These are phyloP conservation scores for Montipora efflorescens DNA, from an alignment of 64 coral and sea anemone genomes.

Conservation along the genomic window DNA sequence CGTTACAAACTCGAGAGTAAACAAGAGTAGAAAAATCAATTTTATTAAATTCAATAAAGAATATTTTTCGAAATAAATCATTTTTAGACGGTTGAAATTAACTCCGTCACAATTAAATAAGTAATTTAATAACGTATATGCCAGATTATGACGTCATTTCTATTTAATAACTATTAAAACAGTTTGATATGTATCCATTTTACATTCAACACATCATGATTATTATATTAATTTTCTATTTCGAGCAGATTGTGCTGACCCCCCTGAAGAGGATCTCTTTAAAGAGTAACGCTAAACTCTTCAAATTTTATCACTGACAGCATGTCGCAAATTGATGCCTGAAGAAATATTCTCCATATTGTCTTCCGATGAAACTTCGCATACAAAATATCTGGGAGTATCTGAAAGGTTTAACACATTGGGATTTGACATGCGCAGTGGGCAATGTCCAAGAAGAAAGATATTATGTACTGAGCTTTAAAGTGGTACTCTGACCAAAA, in stretches of 20 bases:
- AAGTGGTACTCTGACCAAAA: no score
- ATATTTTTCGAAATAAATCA: slow-evolving; percentile 46
- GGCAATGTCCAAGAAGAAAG: no score
- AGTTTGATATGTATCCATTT: not conserved
- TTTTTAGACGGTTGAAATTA: slow-evolving; percentile 23
- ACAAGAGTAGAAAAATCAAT: slow-evolving; percentile 16
- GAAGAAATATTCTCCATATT: no score
- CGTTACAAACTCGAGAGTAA: not conserved
- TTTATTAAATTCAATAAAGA: slow-evolving; percentile 36
- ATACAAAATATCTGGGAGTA: no score
- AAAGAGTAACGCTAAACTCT: no score
- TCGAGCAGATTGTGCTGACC: not conserved
- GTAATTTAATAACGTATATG: slow-evolving; percentile 40
- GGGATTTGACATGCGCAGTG: no score
- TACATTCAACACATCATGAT: not conserved
- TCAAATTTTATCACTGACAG: no score
- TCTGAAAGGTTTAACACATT: no score
- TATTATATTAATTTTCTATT: slow-evolving; percentile 32
- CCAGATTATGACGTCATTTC: not conserved
- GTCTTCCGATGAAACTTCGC: no score
- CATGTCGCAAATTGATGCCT: no score
- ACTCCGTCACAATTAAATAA: slow-evolving; percentile 38
- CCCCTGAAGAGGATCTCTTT: not conserved
- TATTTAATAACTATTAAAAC: slow-evolving; percentile 31
- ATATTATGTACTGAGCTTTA: no score